Conservation (phyloP, 2,797 vertebrate genomes). For the Halcyon leucocephala region DNA sequence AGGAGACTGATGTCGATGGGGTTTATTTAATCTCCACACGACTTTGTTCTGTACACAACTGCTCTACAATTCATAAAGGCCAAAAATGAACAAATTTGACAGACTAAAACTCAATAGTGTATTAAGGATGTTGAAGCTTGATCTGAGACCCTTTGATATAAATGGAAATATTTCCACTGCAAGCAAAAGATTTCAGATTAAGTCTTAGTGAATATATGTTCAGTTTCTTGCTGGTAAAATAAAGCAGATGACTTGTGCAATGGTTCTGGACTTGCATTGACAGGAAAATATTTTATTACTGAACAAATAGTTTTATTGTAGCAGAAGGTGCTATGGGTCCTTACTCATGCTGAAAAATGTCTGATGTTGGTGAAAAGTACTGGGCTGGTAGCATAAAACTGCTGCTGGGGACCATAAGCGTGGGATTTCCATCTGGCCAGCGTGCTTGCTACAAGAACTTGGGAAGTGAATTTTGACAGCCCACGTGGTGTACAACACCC, state of each 20-base stretch:
- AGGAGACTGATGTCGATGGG: background rate
- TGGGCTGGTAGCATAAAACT: background rate
- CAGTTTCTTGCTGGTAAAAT: background rate
- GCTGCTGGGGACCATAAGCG: background rate
- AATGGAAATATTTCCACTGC: background rate
- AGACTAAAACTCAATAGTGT: background rate
- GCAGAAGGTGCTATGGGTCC: constrained; percentile 9
- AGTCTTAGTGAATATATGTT: background rate
- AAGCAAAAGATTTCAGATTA: background rate
- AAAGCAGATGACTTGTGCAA: constrained; percentile 6
- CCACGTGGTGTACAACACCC: background rate
- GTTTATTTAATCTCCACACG: constrained; percentile 22
- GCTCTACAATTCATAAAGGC: constrained; percentile 10
- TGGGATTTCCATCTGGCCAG: constrained; percentile 52
- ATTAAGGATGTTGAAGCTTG: background rate
- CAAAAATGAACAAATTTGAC: background rate
- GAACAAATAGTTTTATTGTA: constrained; percentile 18
- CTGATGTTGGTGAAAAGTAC: background rate
- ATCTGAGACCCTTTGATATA: background rate
- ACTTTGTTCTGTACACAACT: constrained; percentile 8
- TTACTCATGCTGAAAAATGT: background rate
- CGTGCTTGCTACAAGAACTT: background rate
- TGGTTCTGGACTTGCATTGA: background rate
- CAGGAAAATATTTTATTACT: background rate
- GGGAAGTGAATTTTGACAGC: background rate